Evolutionary conservation across 2,888 invertebrate species (phyloP), one percentile per base, ranked within the genome.

Genomic region (Cistogaster globosa): DNA sequence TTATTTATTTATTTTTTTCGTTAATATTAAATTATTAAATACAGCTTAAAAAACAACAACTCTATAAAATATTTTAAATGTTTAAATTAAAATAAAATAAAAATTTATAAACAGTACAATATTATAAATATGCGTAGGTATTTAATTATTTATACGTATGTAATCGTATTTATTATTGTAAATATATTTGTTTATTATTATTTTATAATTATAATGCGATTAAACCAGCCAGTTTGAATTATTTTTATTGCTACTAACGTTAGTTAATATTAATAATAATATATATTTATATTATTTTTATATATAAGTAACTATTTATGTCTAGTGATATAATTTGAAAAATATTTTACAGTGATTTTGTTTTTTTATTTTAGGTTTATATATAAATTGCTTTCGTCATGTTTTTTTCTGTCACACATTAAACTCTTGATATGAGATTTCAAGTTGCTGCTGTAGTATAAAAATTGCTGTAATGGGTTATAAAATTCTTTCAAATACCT

Each of bases 1-100:
- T n/a, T n/a, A n/a, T n/a, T n/a, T n/a, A n/a, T n/a, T n/a, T n/a
- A n/a, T 71, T 20, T 18, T 67, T 68, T 1, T n/a, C 20, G 5
- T 81, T 71, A 42, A 57, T 74, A 32, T 48, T 62, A 36, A 74
- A 75, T 82, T 71, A 85, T 77, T 76, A 57, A 84, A 67, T 77
- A 60, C 76, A 84, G 84, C 74, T 72, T 74, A 78, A 85, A 83
- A 77, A 85, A 74, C 74, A 85, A 82, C 84, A 85, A 82, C 82
- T 75, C 60, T 75, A 78, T 75, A 69, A 81, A 74, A 62, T 77
- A 79, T 62, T 48, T 58, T 51, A 53, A 38, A 68, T 11, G 14
- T 71, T 71, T 57, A 84, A 84, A 84, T 69, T 69, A 82, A 68
- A 80, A 81, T n/a, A 60, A 69, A 74, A 55, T 68, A 76, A 84